Conservation (phyloP, 1,140 invertebrate genomes). For the Microvelia longipes region DNA sequence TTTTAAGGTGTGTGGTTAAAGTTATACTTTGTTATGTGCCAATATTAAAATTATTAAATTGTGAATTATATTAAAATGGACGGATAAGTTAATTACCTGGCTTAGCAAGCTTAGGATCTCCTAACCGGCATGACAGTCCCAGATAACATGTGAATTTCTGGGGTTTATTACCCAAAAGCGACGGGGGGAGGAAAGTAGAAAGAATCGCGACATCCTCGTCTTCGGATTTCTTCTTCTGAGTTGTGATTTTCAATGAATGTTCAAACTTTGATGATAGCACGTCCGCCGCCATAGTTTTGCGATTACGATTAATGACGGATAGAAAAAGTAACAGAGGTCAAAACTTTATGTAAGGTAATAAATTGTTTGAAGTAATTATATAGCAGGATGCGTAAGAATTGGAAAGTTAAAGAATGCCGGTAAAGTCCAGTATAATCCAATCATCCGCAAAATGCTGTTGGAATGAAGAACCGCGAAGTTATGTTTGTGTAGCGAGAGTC, state of each 20-base stretch:
- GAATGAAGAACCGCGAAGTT: neutral
- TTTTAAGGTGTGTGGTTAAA: neutral
- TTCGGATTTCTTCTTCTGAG: constrained; percentile 54
- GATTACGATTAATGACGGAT: no score
- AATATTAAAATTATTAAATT: no score
- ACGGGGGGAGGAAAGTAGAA: constrained; percentile 53
- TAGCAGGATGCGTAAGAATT: no score
- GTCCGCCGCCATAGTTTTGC: constrained; percentile 45
- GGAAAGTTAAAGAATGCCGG: no score
- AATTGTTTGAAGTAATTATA: no score
- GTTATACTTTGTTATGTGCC: no score
- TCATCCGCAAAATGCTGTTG: no score
- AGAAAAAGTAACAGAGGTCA: no score
- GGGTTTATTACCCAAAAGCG: constrained; percentile 39
- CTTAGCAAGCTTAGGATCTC: constrained; percentile 55
- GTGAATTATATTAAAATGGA: no score
- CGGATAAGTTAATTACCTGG: no score
- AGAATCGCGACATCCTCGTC: constrained; percentile 73
- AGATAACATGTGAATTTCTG: constrained; percentile 59
- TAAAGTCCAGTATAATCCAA: no score
- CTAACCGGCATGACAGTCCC: constrained; percentile 51
- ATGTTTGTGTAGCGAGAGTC: neutral
- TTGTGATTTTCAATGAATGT: constrained; percentile 49
- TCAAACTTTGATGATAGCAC: constrained; percentile 59
- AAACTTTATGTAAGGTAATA: no score